Percentiles rank a stretch among this genome's conserved stretches.
Evolutionary conservation across 2,113 vertebrate genomes (phyloP).

Genomic region (Bothrops jararaca): DNA sequence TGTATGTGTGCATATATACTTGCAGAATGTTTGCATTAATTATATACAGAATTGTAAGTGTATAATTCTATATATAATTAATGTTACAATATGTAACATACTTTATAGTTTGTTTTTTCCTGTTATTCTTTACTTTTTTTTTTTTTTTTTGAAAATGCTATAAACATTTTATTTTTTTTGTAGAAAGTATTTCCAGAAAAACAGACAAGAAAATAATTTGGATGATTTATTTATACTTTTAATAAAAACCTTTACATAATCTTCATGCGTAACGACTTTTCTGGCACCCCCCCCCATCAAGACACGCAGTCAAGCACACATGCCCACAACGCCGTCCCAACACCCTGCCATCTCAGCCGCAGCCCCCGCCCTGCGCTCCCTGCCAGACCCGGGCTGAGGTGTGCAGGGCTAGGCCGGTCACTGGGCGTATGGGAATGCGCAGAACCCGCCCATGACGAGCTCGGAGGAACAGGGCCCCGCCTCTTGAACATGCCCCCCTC

Average conservation of each 20-base stretch:
- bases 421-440: not conserved
- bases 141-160: constrained; percentile 66
- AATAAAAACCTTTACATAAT: constrained; percentile 77
- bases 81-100: too few species aligned
- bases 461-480: not conserved
- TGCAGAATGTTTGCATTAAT: too few species aligned
- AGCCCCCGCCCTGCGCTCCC: not conserved
- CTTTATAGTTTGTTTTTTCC: not conserved
- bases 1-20: too few species aligned
- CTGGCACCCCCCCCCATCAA: not conserved
- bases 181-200: constrained; percentile 75
- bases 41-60: too few species aligned
- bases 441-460: not conserved
- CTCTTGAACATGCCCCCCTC: not conserved
- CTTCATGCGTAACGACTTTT: constrained; percentile 66
- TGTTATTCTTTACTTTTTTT: not conserved
- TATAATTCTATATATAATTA: too few species aligned
- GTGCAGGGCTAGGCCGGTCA: rapidly evolving
- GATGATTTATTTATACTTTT: constrained; percentile 70
- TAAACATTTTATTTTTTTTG: constrained; percentile 70
- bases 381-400: not conserved
- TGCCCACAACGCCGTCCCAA: not conserved
- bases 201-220: constrained; percentile 78
- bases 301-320: not conserved
- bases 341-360: not conserved